Evolutionary conservation across 2,888 invertebrate genomes (phyloP), one percentile per base, ranked within the genome.

Genomic region (Leucophora obtusa): DNA sequence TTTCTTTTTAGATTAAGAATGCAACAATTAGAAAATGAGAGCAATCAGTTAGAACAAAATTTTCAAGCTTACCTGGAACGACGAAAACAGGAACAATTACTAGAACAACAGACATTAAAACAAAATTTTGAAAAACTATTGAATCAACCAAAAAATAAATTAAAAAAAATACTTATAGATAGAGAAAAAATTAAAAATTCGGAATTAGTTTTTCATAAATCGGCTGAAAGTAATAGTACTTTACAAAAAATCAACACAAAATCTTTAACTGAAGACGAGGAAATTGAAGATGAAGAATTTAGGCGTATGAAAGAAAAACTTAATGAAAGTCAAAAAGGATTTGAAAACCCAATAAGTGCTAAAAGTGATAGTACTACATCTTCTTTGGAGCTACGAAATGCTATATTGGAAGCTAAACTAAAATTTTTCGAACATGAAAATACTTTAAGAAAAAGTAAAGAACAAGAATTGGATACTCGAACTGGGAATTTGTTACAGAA

Each of bases 1-100:
- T n/a, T n/a, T n/a, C 65, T 60, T 69, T 54, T 10, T 47, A 90
- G 90, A 78, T 82, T 85, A 47, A 89, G 90, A 9, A 86, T 90
- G 69, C 84, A 86, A 69, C 86, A 89, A 82, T 76, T 90, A 50
- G 90, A 90, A 75, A 82, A 86, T 58, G 90, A 90, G 83, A 89
- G 89, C 73, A 86, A 88, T 82, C 84, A 88, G 78, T 77, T 90
- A 50, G 90, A 90, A 77, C 84, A 86, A 60, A 87, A 84, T 28
- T 89, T 90, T 50, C 85, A 86, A 14, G 84, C 84, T 3, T 90
- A 89, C 70, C 59, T 90, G 62, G 86, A 88, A 47, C 84, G 85
- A 10, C 85, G 77, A 4, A 79, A 86, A 47, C 83, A 84, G 4
- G 53, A 69, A 3, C 82, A 86, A 28, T n/a, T n/a, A n/a, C 1